phyloP scores from a whole-genome alignment of 2,797 vertebrate genomes.

The Hippocampus kuda region DNA sequence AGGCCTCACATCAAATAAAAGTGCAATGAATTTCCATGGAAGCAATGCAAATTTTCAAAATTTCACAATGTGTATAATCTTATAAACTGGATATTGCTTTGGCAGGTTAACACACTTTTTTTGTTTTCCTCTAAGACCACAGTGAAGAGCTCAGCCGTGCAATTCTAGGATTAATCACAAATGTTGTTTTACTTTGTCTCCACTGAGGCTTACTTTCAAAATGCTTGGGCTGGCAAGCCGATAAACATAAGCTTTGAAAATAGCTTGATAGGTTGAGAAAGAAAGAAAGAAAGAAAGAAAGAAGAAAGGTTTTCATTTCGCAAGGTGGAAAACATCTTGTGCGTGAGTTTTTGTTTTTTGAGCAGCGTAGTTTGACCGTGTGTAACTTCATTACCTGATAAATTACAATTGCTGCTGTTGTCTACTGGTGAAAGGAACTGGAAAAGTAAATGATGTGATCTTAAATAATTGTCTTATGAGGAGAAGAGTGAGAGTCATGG shows the following conservation, averaged over 20 bases:
- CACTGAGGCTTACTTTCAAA: slow-evolving; percentile 41
- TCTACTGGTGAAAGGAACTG: background rate
- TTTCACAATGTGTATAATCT: background rate
- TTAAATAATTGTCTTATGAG: background rate
- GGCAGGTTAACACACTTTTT: slow-evolving; percentile 5
- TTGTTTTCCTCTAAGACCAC: background rate
- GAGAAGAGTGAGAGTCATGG: background rate
- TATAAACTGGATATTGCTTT: background rate
- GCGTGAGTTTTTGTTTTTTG: background rate
- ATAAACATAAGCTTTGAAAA: slow-evolving; percentile 19
- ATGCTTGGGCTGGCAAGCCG: slow-evolving; percentile 28
- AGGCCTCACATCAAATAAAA: background rate
- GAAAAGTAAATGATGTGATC: background rate
- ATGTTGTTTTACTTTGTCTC: slow-evolving; percentile 48
- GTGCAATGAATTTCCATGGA: background rate
- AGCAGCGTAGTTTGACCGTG: background rate
- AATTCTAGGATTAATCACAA: slow-evolving; percentile 47
- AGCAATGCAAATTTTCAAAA: background rate
- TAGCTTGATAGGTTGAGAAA: slow-evolving; percentile 22
- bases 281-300: slow-evolving; percentile 12
- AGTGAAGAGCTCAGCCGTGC: slow-evolving; percentile 23
- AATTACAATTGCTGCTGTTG: background rate
- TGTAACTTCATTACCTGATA: background rate
- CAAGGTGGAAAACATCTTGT: slow-evolving; percentile 11
- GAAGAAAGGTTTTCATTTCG: slow-evolving; percentile 7